phyloP scores from a whole-genome alignment of 2,797 vertebrate species.

The Acrossocheilus wenchowensis region DNA sequence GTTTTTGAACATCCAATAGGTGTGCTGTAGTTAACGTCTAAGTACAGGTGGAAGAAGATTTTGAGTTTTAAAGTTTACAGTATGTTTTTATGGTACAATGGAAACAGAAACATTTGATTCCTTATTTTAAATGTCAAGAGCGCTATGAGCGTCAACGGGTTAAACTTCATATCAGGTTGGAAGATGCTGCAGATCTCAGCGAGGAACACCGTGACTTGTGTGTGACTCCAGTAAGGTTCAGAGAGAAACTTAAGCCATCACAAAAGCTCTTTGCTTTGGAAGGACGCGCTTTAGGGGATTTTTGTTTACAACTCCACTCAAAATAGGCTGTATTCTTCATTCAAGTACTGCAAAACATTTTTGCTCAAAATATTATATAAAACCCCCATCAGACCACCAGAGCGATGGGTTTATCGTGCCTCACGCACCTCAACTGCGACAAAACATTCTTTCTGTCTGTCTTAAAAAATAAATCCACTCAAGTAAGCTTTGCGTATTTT shows the following conservation, averaged over 20 bases:
- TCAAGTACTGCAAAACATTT: slow-evolving; percentile 85
- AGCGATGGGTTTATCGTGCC: slow-evolving; percentile 65
- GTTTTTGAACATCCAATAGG: not conserved
- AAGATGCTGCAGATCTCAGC: slow-evolving; percentile 66
- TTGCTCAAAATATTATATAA: slow-evolving; percentile 71
- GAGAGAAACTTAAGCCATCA: slow-evolving; percentile 66
- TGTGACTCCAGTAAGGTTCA: slow-evolving; percentile 71
- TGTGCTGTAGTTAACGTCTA: not conserved
- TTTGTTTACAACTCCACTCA: slow-evolving; percentile 69
- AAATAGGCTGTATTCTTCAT: slow-evolving; percentile 80
- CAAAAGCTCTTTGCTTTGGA: slow-evolving; percentile 71
- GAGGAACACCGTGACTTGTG: slow-evolving; percentile 74
- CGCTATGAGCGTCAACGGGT: not conserved
- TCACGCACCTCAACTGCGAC: slow-evolving; percentile 71
- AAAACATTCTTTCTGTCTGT: slow-evolving; percentile 81
- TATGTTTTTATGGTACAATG: not conserved
- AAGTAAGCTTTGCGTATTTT: slow-evolving; percentile 73
- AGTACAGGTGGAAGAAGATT: not conserved
- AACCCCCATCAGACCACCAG: slow-evolving; percentile 72
- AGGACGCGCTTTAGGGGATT: slow-evolving; percentile 64
- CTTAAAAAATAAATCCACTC: slow-evolving; percentile 75
- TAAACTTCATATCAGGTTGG: slow-evolving; percentile 67
- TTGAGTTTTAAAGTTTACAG: not conserved
- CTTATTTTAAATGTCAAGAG: not conserved
- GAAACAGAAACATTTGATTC: not conserved